A percentile compares a stretch with the other conserved stretches of the same genome.
Conservation (phyloP, 2,113 vertebrate species). For the Ginglymostoma cirratum region DNA sequence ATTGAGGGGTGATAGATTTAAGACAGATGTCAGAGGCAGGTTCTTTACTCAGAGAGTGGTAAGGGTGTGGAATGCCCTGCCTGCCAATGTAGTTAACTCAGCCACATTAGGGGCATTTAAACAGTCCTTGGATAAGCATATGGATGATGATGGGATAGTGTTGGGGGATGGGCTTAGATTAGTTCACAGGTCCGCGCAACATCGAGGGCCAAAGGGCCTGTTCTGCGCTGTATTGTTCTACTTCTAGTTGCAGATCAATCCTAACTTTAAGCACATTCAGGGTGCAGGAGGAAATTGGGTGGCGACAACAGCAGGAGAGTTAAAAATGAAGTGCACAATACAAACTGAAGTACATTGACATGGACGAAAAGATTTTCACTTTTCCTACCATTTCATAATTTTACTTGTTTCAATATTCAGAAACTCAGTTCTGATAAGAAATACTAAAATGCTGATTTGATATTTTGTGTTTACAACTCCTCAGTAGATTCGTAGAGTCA, state of each 20-base stretch:
- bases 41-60: too few species aligned
- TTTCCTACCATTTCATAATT: not conserved
- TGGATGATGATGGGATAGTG: too few species aligned
- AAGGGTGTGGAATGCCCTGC: too few species aligned
- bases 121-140: too few species aligned
- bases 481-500: not conserved
- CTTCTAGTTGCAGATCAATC: not conserved
- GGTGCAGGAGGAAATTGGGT: not conserved
- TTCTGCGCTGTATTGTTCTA: too few species aligned
- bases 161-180: too few species aligned
- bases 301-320: not conserved
- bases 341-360: not conserved
- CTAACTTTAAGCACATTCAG: not conserved
- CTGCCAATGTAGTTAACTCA: too few species aligned
- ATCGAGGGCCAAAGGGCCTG: too few species aligned
- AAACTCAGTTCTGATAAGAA: not conserved
- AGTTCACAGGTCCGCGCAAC: too few species aligned
- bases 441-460: not conserved
- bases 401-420: not conserved
- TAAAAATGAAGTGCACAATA: not conserved
- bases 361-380: not conserved
- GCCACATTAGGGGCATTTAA: too few species aligned
- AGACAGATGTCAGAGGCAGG: too few species aligned
- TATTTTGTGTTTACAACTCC: not conserved
- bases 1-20: too few species aligned